A percentile compares a stretch with the other conserved stretches of the same genome.
Conservation (phyloP, 2,888 invertebrate species). For the Serrognathus titanus region DNA sequence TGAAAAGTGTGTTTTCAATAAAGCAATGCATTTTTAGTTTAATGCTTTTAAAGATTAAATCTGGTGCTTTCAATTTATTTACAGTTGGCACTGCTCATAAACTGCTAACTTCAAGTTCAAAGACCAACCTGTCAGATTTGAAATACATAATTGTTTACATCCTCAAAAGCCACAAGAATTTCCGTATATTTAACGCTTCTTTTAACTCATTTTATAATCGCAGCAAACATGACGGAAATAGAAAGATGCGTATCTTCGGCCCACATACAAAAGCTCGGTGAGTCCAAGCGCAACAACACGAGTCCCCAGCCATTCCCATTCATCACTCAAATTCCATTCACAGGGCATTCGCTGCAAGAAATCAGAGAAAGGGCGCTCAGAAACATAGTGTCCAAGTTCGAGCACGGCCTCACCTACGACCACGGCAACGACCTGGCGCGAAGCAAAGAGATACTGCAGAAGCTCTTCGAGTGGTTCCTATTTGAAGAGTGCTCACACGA, state of each 20-base stretch:
- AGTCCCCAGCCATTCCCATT: conserved; percentile 13
- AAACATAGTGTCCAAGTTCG: conserved; percentile 57
- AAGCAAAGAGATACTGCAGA: conserved; percentile 57
- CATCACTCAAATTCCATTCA: conserved; percentile 7
- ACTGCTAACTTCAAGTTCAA: no score
- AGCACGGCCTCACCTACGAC: conserved; percentile 59
- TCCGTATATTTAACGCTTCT: neutral
- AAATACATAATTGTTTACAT: no score
- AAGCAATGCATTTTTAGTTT: no score
- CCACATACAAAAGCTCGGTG: conserved; percentile 44
- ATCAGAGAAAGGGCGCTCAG: conserved; percentile 46
- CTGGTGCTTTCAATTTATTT: no score
- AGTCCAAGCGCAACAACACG: conserved; percentile 6
- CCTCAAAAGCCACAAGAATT: no score
- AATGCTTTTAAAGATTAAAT: no score
- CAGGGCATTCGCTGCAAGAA: conserved; percentile 47
- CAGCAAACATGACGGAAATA: conserved; percentile 19
- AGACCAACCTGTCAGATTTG: no score
- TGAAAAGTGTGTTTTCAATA: no score
- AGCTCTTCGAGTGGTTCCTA: conserved; percentile 62
- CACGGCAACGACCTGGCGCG: conserved; percentile 54
- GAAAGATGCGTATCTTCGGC: conserved; percentile 35
- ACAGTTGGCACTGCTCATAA: no score
- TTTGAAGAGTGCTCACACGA: conserved; percentile 54
- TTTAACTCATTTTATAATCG: neutral